These are phyloP conservation scores for Hemitrygon akajei DNA, from an alignment of 2,797 vertebrate species.

Conservation along the genomic window DNA sequence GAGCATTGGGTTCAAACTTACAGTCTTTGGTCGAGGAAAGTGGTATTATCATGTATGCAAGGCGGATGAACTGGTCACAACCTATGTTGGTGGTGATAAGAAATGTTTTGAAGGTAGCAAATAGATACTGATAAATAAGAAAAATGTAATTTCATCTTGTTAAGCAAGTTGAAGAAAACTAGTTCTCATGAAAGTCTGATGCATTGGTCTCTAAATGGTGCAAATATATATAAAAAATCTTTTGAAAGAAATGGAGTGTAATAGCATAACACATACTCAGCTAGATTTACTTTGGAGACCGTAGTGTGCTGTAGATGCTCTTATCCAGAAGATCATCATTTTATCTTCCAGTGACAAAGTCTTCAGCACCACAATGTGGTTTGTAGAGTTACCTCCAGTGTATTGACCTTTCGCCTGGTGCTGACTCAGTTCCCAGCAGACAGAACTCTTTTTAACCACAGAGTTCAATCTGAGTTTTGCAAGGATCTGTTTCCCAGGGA, in stretches of 20 bases:
- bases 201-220: neutral
- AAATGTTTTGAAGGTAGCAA: neutral
- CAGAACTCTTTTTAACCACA: neutral
- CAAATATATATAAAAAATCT: neutral
- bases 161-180: neutral
- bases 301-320: neutral
- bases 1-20: neutral
- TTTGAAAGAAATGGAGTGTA: neutral
- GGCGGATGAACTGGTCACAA: neutral
- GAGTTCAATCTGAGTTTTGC: conserved; percentile 13
- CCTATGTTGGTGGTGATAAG: neutral
- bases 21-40: neutral
- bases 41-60: neutral
- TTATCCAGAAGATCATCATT: neutral
- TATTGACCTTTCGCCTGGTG: neutral
- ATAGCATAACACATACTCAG: neutral
- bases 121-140: neutral
- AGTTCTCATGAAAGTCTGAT: neutral
- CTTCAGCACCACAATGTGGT: neutral
- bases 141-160: neutral
- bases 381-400: neutral
- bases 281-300: neutral
- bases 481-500: conserved; percentile 12
- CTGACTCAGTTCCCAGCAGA: conserved; percentile 27
- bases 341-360: neutral